These are phyloP conservation scores for Eilema sororculum DNA, from an alignment of 2,888 invertebrate genomes.

Conservation along the genomic window DNA sequence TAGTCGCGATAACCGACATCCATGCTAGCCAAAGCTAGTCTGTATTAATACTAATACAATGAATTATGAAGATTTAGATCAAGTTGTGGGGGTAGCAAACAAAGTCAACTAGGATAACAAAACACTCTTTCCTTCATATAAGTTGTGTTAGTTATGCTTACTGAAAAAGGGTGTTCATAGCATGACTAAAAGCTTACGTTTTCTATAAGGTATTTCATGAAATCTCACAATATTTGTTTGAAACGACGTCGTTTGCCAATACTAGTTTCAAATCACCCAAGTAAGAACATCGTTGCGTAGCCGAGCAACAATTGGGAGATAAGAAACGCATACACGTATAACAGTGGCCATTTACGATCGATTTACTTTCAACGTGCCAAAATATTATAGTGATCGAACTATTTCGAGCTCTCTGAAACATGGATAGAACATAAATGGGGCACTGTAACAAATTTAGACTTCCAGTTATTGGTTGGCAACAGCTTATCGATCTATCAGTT, in stretches of 20 bases:
- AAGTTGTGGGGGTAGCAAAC: neutral
- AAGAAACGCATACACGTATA: neutral
- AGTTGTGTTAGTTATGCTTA: neutral
- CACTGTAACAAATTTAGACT: neutral
- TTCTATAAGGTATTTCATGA: neutral
- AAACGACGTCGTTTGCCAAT: neutral
- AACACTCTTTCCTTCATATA: neutral
- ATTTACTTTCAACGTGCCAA: neutral
- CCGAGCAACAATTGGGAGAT: neutral
- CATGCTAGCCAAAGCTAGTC: too few relatives aligned
- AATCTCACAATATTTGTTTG: neutral
- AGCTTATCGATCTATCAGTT: neutral
- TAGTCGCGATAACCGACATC: too few relatives aligned
- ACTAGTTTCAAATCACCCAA: neutral
- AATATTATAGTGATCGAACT: neutral
- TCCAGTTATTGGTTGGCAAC: neutral
- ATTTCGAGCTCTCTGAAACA: neutral
- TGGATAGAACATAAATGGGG: neutral
- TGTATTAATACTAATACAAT: neutral
- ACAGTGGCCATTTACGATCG: neutral
- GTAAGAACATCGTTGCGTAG: neutral
- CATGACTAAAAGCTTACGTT: neutral
- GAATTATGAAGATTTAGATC: neutral
- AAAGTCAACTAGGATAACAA: neutral
- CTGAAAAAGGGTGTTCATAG: neutral